Base-by-base conservation (phyloP, 30 jellyfish, hydroid and myxozoan genomes). In the Aurelia sp. region DNA sequence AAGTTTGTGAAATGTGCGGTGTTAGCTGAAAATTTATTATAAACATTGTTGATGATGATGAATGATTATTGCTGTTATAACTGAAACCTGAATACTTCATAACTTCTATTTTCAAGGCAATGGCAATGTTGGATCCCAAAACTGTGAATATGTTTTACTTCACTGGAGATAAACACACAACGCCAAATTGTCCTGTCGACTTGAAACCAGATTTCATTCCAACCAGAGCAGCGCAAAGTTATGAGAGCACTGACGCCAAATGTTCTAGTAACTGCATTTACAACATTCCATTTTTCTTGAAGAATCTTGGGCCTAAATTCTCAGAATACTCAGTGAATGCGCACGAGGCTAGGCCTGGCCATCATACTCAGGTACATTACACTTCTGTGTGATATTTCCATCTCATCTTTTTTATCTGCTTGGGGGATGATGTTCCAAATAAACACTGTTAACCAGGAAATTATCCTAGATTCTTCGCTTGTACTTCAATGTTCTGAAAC, bases 301-400 rank as follows among this genome's bases (percentile, higher is more conserved):
- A 88, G 74, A 83, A 94, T 58, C 95, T 94, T 33, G 99, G 99
- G 13, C 99, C 99, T 44, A 88, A 80, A 62, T 94, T 74, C 64
- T 94, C 99, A 22, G 99, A 94, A 76, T 94, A 89, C 66, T 94
- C 99, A 9, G 99, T 94, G 58, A 94, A 89, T 66, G 99, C 99
- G 17, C 99, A 94, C 71, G 99, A 94, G 69, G 97, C 99, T 33
- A 76, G 99, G 50, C 99, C 99, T 53, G 99, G 99, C 3, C 99
- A 94, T 68, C 99, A 94, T 57, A 94, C 99, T 10, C 99, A 94
- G 91, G 99, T 94, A 80, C 37, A 19, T 6, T 19, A 12, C 52
- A 41, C 0, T 51, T 51, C 41, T 27, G 7, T 5, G 19, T 4
- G 67, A 40, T 67, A 19, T 67, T 67, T 20, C 20, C 13, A 19